Base-by-base conservation (phyloP, 2,797 vertebrate species). In the Xenentodon cancila region DNA sequence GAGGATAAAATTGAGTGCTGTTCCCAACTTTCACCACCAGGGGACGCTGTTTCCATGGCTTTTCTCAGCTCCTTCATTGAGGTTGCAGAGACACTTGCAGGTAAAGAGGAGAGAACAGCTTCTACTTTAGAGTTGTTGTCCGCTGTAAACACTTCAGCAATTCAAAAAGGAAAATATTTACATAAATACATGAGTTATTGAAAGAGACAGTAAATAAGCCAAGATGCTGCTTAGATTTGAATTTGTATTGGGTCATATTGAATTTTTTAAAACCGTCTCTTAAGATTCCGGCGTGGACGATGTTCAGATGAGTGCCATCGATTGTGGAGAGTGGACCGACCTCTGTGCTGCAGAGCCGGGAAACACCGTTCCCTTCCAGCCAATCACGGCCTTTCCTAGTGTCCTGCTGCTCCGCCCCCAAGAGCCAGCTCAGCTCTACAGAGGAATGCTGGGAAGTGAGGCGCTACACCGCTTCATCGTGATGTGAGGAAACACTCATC, bases 251-350 rank as follows among this genome's bases (percentile, higher is more conserved):
- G 19, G 3, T 19, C 11, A 47, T 9, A 47, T n/a, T 8, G 20
- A 4, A 19, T 25, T 12, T 17, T 43, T 18, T 27, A 16, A 1
- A 8, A 56, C 20, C 15, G 12, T 46, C 2, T 51, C 43, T 47
- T 15, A 40, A 90, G 91, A 75, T 5, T 77, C 69, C 79, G 92
- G 81, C 47, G 71, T 86, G 1, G 68, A n/a, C 0, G 84, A 84
- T 5, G 47, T 96, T 30, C 88, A 91, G 44, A 89, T 98, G 80
- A 81, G 89, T 0, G 79, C 64, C 0, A 82, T 97, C 1, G 93
- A 98, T 84, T 99, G 97, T 67, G 95, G 93, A 19, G 96, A 98
- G 78, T 98, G 95, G 95, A 91, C 94, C 0, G 88, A 94, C 30
- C 61, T 96, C 12, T 99, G 97, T 27, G 75, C 68, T 0, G 86